Conservation (phyloP, 2,888 invertebrate genomes). For the Leucophenga montana region DNA sequence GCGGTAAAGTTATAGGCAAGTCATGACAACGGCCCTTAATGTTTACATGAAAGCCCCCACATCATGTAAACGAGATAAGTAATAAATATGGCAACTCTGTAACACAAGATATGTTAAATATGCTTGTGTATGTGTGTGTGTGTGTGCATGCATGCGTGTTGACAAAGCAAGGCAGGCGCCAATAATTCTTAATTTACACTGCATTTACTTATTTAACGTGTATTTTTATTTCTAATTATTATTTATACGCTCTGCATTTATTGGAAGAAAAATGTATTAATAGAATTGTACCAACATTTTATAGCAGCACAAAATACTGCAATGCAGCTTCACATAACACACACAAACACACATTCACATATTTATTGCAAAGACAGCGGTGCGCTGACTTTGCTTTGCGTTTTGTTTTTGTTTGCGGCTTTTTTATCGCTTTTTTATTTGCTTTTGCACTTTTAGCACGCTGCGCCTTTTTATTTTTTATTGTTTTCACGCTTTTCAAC, state of each 20-base stretch:
- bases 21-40: no score
- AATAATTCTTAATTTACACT: no score
- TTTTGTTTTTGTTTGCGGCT: conserved; percentile 31
- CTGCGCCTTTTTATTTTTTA: not conserved
- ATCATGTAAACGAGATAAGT: no score
- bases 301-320: not conserved
- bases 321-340: not conserved
- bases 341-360: not conserved
- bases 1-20: no score
- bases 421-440: conserved; percentile 24
- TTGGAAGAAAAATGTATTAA: not conserved
- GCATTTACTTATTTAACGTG: not conserved
- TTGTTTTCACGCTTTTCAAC: conserved; percentile 10
- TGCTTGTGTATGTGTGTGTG: no score
- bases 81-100: not conserved
- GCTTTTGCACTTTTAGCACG: conserved; percentile 16
- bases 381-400: conserved; percentile 10
- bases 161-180: no score
- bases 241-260: no score
- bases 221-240: not conserved
- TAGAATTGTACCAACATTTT: not conserved
- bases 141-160: no score
- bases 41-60: no score
- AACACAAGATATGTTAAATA: not conserved
- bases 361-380: conserved; percentile 22